Percentiles rank a stretch among this genome's conserved stretches.
phyloP scores from a whole-genome alignment of 2,113 vertebrate genomes.

The Gambusia affinis region DNA sequence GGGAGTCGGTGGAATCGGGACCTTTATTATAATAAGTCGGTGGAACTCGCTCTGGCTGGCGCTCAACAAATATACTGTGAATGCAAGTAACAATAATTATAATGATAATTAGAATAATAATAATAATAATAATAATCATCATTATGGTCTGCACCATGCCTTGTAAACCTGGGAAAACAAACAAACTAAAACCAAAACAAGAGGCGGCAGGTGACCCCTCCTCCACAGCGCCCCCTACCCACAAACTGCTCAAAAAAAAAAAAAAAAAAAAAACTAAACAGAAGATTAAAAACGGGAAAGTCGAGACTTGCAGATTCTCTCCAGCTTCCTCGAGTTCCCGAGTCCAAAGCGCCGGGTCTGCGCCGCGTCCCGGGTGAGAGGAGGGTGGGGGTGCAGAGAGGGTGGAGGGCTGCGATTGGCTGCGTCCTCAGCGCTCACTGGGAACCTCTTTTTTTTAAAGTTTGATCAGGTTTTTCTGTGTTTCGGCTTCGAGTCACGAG shows the following conservation, averaged over 20 bases:
- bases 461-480: background rate
- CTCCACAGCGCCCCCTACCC: background rate
- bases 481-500: slow-evolving; percentile 7
- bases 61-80: slow-evolving; percentile 83
- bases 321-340: slow-evolving; percentile 59
- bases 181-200: slow-evolving; percentile 80
- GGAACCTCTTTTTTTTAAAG: background rate
- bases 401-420: slow-evolving; percentile 12
- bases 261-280: slow-evolving; percentile 62
- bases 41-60: slow-evolving; percentile 74
- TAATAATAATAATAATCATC: slow-evolving; percentile 57
- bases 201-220: slow-evolving; percentile 80
- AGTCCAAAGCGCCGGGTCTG: slow-evolving; percentile 58
- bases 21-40: slow-evolving; percentile 74
- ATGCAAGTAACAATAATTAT: slow-evolving; percentile 79
- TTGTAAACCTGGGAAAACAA: slow-evolving; percentile 88
- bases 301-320: slow-evolving; percentile 44
- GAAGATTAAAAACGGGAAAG: slow-evolving; percentile 63
- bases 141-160: slow-evolving; percentile 87
- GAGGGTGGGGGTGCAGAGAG: slow-evolving; percentile 10
- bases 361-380: slow-evolving; percentile 41
- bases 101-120: slow-evolving; percentile 79
- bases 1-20: slow-evolving; percentile 67
- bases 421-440: background rate
- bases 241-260: slow-evolving; percentile 76